A percentile compares a stretch with the other conserved stretches of the same genome.
Conservation (phyloP, 2,888 invertebrate species). For the Cephus sareptanus region DNA sequence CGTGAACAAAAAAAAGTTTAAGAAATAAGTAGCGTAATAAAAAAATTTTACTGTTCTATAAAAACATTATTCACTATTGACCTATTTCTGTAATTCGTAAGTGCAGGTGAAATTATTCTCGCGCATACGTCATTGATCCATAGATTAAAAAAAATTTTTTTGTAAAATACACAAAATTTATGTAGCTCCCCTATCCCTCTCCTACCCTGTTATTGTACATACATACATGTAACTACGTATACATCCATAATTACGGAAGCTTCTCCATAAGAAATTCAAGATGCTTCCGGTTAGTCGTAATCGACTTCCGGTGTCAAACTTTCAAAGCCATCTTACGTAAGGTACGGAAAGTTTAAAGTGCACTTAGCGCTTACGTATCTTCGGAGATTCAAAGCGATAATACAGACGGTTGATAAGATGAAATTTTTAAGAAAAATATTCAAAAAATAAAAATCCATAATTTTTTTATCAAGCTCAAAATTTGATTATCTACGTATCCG, state of each 20-base stretch:
- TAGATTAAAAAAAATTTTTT: neutral
- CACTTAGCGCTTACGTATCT: neutral
- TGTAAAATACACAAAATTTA: too few relatives aligned
- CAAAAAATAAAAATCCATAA: neutral
- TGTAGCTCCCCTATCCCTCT: neutral
- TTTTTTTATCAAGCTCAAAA: neutral
- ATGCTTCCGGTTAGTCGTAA: neutral
- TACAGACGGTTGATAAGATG: neutral
- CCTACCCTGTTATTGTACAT: too few relatives aligned
- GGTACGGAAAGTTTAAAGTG: neutral
- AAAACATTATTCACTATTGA: neutral
- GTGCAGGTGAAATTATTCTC: neutral
- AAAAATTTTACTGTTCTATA: neutral
- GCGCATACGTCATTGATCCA: neutral
- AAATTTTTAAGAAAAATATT: neutral
- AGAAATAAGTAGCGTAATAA: too few relatives aligned
- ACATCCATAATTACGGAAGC: too few relatives aligned
- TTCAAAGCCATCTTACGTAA: neutral
- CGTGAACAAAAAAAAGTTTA: too few relatives aligned
- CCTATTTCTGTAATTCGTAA: neutral
- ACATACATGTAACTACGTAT: too few relatives aligned
- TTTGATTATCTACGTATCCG: neutral
- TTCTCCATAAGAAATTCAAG: too few relatives aligned
- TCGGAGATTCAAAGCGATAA: neutral
- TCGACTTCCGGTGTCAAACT: neutral